Base-by-base conservation (phyloP, 2,797 vertebrate genomes). In the Danio tinwini region DNA sequence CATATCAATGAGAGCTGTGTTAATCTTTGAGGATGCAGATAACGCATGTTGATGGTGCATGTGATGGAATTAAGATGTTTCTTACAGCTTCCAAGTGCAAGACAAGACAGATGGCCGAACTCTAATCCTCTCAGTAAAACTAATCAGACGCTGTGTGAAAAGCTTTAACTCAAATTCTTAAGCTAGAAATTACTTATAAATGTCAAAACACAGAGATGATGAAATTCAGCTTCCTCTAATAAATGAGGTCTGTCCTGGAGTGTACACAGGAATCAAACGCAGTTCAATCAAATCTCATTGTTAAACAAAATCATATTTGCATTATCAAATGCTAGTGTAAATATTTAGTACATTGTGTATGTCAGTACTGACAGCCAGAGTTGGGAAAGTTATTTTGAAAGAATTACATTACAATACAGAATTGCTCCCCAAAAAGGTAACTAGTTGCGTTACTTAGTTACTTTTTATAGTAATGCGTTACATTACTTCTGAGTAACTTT, bases 71-170 rank as follows among this genome's bases (percentile, higher is more conserved):
- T 76, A 67, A 29, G 13, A 76, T 5, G 5, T 53, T 75, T 52
- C 49, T 63, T 17, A 53, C 47, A 50, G 61, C n/a, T 10, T 67
- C 14, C 40, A 76, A 56, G 19, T 56, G 19, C 50, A 67, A 58
- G 11, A 56, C 19, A 56, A 65, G 44, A 50, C 76, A 82, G 80
- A 76, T 82, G 76, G 71, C 11, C 10, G 11, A 29, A 47, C 17
- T 37, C 19, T 63, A 80, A 82, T 80, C 76, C 21, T 67, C 80
- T 84, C 80, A 50, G 61, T 45, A 37, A 69, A 77, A 82, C 71
- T 59, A 81, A 80, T 77, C 68, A 83, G 61, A 61, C 65, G 44
- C 59, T 59, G 37, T 42, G 55, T 40, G 55, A 14, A 40, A 78
- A 78, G 29, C 12, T 44, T 56, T 45, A 19, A 72, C 12, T 58